Evolutionary conservation across 1,140 invertebrate genomes (phyloP), one percentile per base, ranked within the genome.

Genomic region (Brachionus plicatilis): DNA sequence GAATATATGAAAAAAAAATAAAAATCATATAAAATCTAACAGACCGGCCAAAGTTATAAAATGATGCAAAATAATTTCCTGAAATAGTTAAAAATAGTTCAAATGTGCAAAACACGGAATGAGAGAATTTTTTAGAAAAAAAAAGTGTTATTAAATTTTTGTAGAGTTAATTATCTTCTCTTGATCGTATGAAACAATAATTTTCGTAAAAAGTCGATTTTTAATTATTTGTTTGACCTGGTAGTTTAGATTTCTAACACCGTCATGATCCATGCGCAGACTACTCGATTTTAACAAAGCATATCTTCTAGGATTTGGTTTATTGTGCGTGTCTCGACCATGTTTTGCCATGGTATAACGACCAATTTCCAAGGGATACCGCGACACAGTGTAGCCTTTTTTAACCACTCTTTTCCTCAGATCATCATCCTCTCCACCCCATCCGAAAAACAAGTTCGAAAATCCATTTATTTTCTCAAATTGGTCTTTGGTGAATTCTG

Each of bases 331-430:
- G 8, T 83, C 65, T 50, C 12, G 17, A 27, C 60, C 24, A 90
- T 97, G 95, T 86, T 92, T 92, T 47, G 97, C 90, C 95, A 96
- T 97, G 75, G 93, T 94, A 88, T 97, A 97, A 8, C 94, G 91
- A 8, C 95, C 95, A 83, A 96, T 93, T 79, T 93, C 93, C 68
- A 93, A 92, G 11, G 94, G 94, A 90, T 96, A 96, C 85, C 95
- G 91, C 41, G 94, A 93, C 88, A 96, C 94, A 88, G 94, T 93
- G 66, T 94, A 92, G 56, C 93, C 93, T 85, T 93, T 92, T 86
- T 93, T 92, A 85, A 93, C 93, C 86, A 96, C 93, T 87, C 87
- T 88, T 43, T 14, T 37, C 24, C 79, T 60, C 53, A 82, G 12
- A 68, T 82, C 79, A 33, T 82, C 79, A 41, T 82, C 72, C 50